Base-by-base conservation (phyloP, 64 coral and sea anemone species). In the Montipora efflorescens region DNA sequence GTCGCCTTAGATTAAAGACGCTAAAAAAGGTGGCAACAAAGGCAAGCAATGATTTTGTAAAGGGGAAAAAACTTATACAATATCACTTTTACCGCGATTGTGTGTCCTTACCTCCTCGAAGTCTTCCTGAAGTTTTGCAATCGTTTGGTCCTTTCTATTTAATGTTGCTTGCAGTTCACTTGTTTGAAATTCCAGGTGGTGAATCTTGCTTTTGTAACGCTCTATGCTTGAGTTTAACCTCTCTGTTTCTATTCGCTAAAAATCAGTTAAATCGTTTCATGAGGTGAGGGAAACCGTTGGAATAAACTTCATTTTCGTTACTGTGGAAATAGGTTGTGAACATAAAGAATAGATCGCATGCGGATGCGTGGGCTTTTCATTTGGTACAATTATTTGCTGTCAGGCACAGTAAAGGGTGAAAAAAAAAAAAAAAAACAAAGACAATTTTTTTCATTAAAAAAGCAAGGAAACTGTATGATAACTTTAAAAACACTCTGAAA, bases 171-270 rank as follows among this genome's bases (percentile, higher is more conserved):
- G 59, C 10, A 93, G 49, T 75, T 93, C 92, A 47, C 84, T 73
- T 28, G 92, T 52, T 81, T 88, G 51, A 48, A 93, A 93, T 25
- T 93, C 92, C 61, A 76, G 52, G 11, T 93, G 83, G 57, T 93
- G 92, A 57, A 82, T 78, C 53, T 93, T 85, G 25, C 50, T 44
- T 66, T 88, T 93, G 48, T 93, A 93, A 5, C 84, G 83, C 12
- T 93, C 92, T 2, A 77, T 44, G 18, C 67, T 88, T 7, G 92
- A 69, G 70, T 88, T 46, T 28, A 77, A 71, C 12, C 77, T 43
- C 47, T 88, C 74, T 18, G 62, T n/a, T 51, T 93, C 92, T n/a
- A 79, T 58, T 57, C 85, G 43, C 92, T 93, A 55, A 52, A 45
- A 50, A 72, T 19, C 0, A 50, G 45, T 36, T 53, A 70, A 5